Evolutionary conservation across 2,888 invertebrate species (phyloP).

Genomic region (Cylloceria caligata): DNA sequence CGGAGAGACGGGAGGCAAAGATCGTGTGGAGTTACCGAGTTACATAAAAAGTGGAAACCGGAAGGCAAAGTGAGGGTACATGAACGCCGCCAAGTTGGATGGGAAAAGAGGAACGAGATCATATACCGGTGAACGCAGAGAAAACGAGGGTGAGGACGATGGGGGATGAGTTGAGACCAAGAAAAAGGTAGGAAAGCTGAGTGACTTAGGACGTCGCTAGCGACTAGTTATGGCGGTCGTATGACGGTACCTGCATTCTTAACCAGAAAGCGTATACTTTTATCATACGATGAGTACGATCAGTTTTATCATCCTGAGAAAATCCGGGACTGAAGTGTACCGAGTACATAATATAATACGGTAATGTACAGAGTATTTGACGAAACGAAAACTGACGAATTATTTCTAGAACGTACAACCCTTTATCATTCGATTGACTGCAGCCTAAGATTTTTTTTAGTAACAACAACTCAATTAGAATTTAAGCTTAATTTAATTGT

Average conservation of each 20-base stretch:
- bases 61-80: constrained; percentile 66
- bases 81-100: constrained; percentile 60
- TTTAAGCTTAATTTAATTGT: too few species aligned
- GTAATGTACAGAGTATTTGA: not conserved
- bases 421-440: too few species aligned
- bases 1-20: constrained; percentile 50
- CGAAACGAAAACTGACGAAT: not conserved
- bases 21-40: constrained; percentile 61
- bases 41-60: constrained; percentile 63
- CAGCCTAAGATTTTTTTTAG: too few species aligned
- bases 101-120: constrained; percentile 59
- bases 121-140: constrained; percentile 33
- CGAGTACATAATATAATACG: not conserved
- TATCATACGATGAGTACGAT: constrained; percentile 45
- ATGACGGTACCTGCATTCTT: constrained; percentile 71
- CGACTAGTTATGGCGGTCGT: constrained; percentile 73
- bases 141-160: constrained; percentile 30
- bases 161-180: constrained; percentile 41
- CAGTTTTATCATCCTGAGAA: constrained; percentile 48
- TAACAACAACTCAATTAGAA: too few species aligned
- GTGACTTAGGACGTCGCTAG: constrained; percentile 71
- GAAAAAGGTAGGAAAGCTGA: constrained; percentile 40
- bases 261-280: constrained; percentile 67
- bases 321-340: not conserved
- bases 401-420: not conserved